phyloP scores from a whole-genome alignment of 1,140 invertebrate species.

The Atta texana region DNA sequence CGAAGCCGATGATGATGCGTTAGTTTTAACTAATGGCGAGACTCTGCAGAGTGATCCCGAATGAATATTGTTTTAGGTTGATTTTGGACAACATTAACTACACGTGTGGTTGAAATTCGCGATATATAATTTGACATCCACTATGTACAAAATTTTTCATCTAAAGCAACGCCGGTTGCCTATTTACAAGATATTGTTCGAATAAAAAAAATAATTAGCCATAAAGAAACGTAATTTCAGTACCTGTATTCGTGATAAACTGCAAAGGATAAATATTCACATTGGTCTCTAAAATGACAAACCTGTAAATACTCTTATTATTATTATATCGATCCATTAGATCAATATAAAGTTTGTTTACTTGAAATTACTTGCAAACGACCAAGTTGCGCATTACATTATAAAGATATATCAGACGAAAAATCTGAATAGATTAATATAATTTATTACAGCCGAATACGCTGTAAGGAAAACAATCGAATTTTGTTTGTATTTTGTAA shows the following conservation, averaged over 20 bases:
- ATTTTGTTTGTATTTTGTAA: slow-evolving; percentile 42
- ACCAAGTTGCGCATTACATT: slow-evolving; percentile 50
- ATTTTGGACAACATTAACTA: slow-evolving; percentile 64
- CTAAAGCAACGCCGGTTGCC: neutral
- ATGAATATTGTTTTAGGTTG: slow-evolving; percentile 67
- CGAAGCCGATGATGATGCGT: slow-evolving; percentile 88
- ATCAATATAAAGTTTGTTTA: slow-evolving; percentile 54
- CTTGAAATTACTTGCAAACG: slow-evolving; percentile 38
- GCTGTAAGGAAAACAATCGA: slow-evolving; percentile 30
- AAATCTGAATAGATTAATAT: slow-evolving; percentile 12
- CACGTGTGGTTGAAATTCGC: slow-evolving; percentile 31
- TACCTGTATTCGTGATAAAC: slow-evolving; percentile 52
- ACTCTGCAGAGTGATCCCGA: slow-evolving; percentile 86
- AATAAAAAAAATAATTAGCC: slow-evolving; percentile 46
- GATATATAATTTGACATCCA: slow-evolving; percentile 32
- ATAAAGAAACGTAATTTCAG: slow-evolving; percentile 53
- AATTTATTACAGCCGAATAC: slow-evolving; percentile 19
- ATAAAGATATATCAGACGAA: slow-evolving; percentile 22
- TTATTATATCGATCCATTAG: slow-evolving; percentile 8
- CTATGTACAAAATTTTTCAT: slow-evolving; percentile 46
- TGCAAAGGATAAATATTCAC: slow-evolving; percentile 36
- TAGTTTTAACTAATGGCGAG: slow-evolving; percentile 87
- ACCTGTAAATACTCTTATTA: slow-evolving; percentile 63
- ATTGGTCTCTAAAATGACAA: slow-evolving; percentile 46
- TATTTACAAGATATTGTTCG: slow-evolving; percentile 31